Evolutionary conservation across 2,113 vertebrate species (phyloP).

Genomic region (Clinocottus analis): DNA sequence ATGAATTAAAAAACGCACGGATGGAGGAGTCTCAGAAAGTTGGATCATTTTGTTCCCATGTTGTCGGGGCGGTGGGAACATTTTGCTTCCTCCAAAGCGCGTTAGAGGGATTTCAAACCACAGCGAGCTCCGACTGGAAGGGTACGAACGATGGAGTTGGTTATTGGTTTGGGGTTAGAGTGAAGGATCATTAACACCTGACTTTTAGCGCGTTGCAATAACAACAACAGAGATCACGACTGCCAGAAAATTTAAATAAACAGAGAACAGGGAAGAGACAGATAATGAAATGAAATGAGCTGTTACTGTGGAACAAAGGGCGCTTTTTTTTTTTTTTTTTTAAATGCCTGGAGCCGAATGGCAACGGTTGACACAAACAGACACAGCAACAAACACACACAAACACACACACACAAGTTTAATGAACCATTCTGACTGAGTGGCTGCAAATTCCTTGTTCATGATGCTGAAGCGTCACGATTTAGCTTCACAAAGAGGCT

Average conservation of each 20-base stretch:
- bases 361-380: constrained; percentile 59
- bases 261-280: constrained; percentile 40
- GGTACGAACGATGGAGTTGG: constrained; percentile 24
- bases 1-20: no score
- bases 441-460: constrained; percentile 72
- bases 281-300: constrained; percentile 67
- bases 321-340: constrained; percentile 48
- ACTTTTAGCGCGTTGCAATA: constrained; percentile 45
- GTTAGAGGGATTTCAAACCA: no score
- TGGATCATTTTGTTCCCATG: no score
- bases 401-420: constrained; percentile 57
- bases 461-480: constrained; percentile 58
- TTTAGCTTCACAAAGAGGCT: constrained; percentile 68
- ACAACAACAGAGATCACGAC: constrained; percentile 42
- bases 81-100: no score
- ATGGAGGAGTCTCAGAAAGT: no score
- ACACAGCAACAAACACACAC: constrained; percentile 57
- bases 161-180: constrained; percentile 45
- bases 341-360: constrained; percentile 53
- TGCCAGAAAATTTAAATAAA: constrained; percentile 62
- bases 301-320: constrained; percentile 62
- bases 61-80: no score
- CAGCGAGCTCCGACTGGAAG: no score
- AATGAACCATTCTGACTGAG: constrained; percentile 72
- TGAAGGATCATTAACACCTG: constrained; percentile 30